These are phyloP conservation scores for Eurystomus glaucurus DNA, from an alignment of 2,797 vertebrate species.

Conservation along the genomic window DNA sequence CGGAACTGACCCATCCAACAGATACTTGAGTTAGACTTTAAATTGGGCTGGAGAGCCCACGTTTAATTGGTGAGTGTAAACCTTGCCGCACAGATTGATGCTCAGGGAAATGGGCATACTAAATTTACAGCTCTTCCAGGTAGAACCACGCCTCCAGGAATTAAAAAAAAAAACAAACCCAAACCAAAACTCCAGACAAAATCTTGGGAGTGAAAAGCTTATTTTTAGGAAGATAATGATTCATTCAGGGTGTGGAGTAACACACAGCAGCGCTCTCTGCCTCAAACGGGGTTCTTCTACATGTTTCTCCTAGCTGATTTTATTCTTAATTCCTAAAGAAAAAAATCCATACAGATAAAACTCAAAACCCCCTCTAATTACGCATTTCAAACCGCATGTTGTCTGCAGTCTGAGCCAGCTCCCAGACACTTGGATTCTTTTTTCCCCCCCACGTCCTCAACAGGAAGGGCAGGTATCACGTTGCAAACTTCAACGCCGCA, in stretches of 20 bases:
- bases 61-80: background rate
- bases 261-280: background rate
- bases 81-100: background rate
- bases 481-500: constrained; percentile 30
- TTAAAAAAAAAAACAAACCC: background rate
- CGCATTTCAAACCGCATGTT: background rate
- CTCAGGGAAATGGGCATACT: background rate
- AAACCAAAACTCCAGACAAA: background rate
- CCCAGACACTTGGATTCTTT: constrained; percentile 14
- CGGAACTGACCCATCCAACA: background rate
- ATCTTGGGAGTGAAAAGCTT: background rate
- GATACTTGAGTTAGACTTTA: background rate
- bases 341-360: background rate
- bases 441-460: background rate
- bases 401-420: constrained; percentile 36
- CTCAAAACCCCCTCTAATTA: constrained; percentile 7
- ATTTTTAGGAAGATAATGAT: background rate
- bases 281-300: background rate
- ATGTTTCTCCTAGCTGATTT: constrained; percentile 1
- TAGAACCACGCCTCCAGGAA: background rate
- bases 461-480: constrained; percentile 21
- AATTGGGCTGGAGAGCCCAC: background rate
- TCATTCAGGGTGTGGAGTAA: background rate
- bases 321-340: background rate
- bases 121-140: background rate